phyloP scores from a whole-genome alignment of 2,888 invertebrate genomes.

The Conomelus anceps region DNA sequence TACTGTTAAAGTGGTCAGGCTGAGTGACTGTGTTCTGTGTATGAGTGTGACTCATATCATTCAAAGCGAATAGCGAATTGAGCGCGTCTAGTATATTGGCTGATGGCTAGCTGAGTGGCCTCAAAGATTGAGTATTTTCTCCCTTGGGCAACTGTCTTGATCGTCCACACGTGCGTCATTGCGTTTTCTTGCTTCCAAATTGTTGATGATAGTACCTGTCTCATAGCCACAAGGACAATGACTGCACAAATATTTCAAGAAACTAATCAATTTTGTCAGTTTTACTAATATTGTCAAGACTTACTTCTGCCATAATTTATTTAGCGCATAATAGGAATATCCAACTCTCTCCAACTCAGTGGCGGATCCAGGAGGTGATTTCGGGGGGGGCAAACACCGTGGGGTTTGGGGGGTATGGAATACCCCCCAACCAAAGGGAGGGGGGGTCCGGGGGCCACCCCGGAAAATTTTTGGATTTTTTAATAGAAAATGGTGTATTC shows the following conservation, averaged over 20 bases:
- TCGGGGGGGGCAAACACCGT: too few relatives aligned
- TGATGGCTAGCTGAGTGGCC: neutral
- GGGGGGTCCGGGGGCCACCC: too few relatives aligned
- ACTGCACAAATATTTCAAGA: neutral
- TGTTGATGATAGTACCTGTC: neutral
- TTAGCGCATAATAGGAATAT: too few relatives aligned
- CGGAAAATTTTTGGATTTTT: too few relatives aligned
- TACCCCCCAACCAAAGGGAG: too few relatives aligned
- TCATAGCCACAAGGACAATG: neutral
- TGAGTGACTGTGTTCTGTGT: neutral
- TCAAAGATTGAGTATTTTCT: neutral
- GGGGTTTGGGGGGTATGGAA: too few relatives aligned
- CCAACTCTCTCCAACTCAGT: too few relatives aligned
- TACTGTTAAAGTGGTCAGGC: neutral
- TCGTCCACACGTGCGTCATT: neutral
- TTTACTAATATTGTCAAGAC: neutral
- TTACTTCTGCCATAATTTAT: neutral
- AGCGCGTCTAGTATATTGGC: neutral
- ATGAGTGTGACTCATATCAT: too few relatives aligned
- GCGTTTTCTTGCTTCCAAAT: neutral
- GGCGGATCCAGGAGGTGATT: too few relatives aligned
- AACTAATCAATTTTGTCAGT: neutral
- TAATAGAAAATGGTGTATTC: too few relatives aligned
- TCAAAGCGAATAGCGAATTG: neutral
- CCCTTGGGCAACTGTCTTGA: neutral